Conservation (phyloP, 2,113 vertebrate species). For the Pterocles orientalis region DNA sequence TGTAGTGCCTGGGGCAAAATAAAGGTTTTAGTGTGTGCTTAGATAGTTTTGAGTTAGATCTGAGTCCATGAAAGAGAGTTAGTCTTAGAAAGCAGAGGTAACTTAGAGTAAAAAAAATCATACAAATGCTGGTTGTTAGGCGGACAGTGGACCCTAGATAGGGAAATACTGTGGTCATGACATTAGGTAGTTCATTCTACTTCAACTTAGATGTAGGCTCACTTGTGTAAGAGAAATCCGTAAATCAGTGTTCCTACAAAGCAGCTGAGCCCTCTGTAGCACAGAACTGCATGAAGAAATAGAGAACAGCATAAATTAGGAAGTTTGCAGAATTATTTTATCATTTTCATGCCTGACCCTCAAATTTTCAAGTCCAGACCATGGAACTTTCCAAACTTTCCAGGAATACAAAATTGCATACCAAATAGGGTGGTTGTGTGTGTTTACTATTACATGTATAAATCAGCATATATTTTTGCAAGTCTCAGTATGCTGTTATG, state of each 20-base stretch:
- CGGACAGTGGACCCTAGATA: neutral
- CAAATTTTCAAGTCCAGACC: neutral
- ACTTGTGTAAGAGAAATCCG: neutral
- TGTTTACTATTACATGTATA: neutral
- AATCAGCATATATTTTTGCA: neutral
- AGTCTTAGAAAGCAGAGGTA: neutral
- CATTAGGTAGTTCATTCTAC: neutral
- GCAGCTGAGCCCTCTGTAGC: neutral
- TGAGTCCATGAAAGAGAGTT: neutral
- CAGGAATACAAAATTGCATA: neutral
- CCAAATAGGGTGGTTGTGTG: neutral
- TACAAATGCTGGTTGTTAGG: neutral
- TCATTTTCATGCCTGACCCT: neutral
- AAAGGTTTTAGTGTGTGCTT: neutral
- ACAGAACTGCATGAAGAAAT: neutral
- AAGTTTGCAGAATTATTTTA: neutral
- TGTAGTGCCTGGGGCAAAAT: neutral
- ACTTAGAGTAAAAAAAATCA: neutral
- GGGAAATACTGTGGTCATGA: accelerated
- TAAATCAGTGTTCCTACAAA: neutral
- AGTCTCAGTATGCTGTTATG: neutral
- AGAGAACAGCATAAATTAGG: neutral
- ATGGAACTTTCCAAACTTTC: neutral
- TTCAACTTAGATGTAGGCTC: neutral
- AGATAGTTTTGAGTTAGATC: neutral